Evolutionary conservation across 2,113 vertebrate genomes (phyloP), one percentile per base, ranked within the genome.

Genomic region (Garra rufa): DNA sequence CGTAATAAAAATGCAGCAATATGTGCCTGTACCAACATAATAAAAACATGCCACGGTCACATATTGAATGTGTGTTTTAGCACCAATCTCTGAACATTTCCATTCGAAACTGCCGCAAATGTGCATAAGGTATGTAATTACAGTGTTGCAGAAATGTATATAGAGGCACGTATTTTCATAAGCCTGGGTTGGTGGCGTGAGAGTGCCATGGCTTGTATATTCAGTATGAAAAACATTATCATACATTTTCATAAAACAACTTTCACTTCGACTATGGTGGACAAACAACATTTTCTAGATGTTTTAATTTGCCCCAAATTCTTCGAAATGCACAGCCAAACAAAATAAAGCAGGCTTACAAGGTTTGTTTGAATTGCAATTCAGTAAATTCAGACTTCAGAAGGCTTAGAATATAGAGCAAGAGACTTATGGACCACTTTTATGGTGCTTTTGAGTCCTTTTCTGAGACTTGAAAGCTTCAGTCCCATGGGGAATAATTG

Each of bases 401-500:
- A 50, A 19, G 26, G 14, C 14, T 30, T 50, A 26, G 26, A 10
- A 30, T 75, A 75, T 50, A 30, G 46, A 19, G 44, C 73, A 50
- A 30, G 24, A 17, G 15, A 30, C 73, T 30, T 75, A 48, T 74
- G 41, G 15, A 50, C 73, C 73, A 15, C 9, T 75, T 75, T 75
- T 50, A 26, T 75, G 44, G 46, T 50, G 26, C 44, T 30, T 50
- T 75, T 48, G 24, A 19, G 24, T 75, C 15, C 44, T 50, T 75
- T 50, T 75, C 43, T 14, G 13, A 50, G 46, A 8, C 73, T 50
- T 28, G 71, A 24, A 75, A 50, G 71, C 71, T 50, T 75, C 44
- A 10, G 44, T 6, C 71, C 24, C 71, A 75, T 50, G 15, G 73
- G 70, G 24, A 74, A 74, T 44, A 74, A 69, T 21, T 69, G 28